Percentiles rank a stretch among this genome's conserved stretches.
phyloP scores from a whole-genome alignment of 2,888 invertebrate species.

The Brachypterus glaber region DNA sequence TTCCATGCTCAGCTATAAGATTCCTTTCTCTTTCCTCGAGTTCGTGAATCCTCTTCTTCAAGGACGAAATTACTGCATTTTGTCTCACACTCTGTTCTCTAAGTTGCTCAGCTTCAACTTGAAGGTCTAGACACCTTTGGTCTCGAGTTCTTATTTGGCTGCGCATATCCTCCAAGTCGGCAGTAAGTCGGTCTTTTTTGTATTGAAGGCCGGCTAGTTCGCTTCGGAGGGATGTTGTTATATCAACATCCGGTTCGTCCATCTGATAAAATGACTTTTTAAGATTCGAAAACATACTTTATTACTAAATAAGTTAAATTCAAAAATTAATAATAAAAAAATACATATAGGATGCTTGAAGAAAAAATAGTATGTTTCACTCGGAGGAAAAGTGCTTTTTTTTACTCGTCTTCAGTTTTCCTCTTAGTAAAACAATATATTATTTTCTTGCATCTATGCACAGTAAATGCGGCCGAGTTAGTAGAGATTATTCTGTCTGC shows the following conservation, averaged over 20 bases:
- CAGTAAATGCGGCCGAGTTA: not conserved
- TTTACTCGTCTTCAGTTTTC: too few species aligned
- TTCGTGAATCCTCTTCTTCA: constrained; percentile 69
- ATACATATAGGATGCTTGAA: too few species aligned
- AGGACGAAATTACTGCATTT: constrained; percentile 67
- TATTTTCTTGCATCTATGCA: not conserved
- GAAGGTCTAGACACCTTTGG: constrained; percentile 63
- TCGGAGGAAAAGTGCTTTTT: too few species aligned
- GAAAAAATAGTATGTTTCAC: too few species aligned
- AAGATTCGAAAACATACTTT: too few species aligned
- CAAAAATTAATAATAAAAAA: too few species aligned
- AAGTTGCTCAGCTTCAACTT: constrained; percentile 69
- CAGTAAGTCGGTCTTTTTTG: constrained; percentile 68
- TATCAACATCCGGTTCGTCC: constrained; percentile 51
- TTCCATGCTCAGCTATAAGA: constrained; percentile 49
- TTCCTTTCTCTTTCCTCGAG: constrained; percentile 69
- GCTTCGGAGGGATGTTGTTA: constrained; percentile 67
- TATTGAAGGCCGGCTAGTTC: constrained; percentile 77
- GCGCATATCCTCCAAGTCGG: constrained; percentile 59
- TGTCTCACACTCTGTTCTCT: constrained; percentile 76
- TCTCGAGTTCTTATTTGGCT: constrained; percentile 61
- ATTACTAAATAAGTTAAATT: too few species aligned
- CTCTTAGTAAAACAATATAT: too few species aligned
- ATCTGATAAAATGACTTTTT: constrained; percentile 36
- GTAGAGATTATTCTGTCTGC: not conserved